phyloP scores from a whole-genome alignment of 2,113 vertebrate genomes.

The Vireo altiloquus region DNA sequence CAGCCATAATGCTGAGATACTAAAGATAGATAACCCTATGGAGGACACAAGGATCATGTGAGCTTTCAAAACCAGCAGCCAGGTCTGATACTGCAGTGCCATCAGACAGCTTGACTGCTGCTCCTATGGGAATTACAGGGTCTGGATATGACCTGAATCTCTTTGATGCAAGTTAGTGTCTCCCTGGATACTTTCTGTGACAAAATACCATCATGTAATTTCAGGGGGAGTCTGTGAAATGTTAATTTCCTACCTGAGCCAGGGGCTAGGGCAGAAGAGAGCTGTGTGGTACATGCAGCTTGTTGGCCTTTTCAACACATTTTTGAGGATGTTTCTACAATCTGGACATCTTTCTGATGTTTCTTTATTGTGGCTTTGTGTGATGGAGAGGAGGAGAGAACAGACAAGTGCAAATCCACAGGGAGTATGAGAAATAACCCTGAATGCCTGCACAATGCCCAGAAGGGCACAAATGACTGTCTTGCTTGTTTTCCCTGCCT shows the following conservation, averaged over 20 bases:
- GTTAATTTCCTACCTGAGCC: background rate
- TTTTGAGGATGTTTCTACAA: background rate
- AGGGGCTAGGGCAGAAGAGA: background rate
- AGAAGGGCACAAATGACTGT: background rate
- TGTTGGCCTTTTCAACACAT: background rate
- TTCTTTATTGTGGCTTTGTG: background rate
- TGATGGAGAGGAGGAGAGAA: background rate
- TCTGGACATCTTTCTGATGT: background rate
- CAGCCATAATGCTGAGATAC: background rate
- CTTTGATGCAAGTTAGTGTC: background rate
- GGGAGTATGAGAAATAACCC: background rate
- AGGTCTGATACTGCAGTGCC: background rate
- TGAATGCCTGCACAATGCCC: background rate
- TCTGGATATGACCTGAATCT: background rate
- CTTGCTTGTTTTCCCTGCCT: background rate
- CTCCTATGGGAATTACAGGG: background rate
- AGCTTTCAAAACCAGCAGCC: background rate
- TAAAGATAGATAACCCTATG: background rate
- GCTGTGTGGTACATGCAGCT: background rate
- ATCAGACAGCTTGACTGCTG: background rate
- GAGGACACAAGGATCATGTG: rapidly evolving
- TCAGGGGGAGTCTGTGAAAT: background rate
- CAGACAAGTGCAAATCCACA: background rate
- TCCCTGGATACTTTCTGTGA: background rate
- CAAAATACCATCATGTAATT: background rate